Base-by-base conservation (phyloP, 1,140 invertebrate species). In the Drosophila virilis region DNA sequence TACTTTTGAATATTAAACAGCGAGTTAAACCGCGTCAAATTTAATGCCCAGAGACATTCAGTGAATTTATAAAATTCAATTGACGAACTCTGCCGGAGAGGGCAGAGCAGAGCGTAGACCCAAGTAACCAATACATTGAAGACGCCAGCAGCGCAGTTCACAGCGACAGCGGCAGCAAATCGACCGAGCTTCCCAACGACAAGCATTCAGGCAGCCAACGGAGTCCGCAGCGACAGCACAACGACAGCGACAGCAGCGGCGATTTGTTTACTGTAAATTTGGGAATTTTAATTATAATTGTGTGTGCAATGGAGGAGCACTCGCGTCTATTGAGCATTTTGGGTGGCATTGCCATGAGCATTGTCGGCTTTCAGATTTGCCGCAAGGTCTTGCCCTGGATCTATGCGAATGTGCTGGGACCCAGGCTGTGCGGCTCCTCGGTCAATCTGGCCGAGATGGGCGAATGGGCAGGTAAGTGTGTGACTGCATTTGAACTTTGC, bases 391-490 rank as follows among this genome's bases (percentile, higher is more conserved):
- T 92, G 46, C 91, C 91, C 33, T 92, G 91, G 91, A 60, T 93
- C 1, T 93, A 93, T 61, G 73, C 91, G n/a, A 92, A 92, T 84
- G 82, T 93, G 32, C 22, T 93, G 46, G 93, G 92, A 0, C 90
- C 92, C 2, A 75, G 80, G 60, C 60, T 93, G 1, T 69, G 85
- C 51, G 92, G 93, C 33, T 92, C 92, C 58, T 76, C 78, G 6
- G 88, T 93, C 4, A 81, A 93, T 74, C 76, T 93, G 1, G 76
- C 91, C 64, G 73, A 91, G 51, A 89, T 92, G 67, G 93, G 93
- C 71, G 89, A 91, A 77, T 94, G 93, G 93, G 93, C 93, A 77
- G 92, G 93, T 93, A 85, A 92, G 92, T 92, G 22, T 6, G 9
- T 22, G 12, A 28, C 10, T 52, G 45, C 42, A 54, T 60, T 54